Conservation (phyloP, 2,113 vertebrate genomes). For the Machaerirhynchus nigripectus region DNA sequence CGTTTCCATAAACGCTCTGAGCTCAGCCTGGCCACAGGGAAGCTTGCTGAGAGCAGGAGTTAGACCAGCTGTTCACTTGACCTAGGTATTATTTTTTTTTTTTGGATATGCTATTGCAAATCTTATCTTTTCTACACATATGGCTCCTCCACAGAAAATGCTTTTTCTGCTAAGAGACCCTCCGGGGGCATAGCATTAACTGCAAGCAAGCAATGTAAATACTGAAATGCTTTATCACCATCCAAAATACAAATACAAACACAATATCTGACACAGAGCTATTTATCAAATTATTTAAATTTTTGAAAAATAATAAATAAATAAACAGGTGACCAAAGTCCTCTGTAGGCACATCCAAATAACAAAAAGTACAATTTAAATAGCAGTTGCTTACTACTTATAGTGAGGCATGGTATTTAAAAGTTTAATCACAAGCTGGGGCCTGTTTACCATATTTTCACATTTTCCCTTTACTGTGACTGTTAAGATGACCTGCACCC, state of each 20-base stretch:
- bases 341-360: background rate
- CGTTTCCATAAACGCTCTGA: background rate
- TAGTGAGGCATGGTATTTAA: background rate
- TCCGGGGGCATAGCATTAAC: background rate
- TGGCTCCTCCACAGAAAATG: background rate
- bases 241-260: constrained; percentile 4
- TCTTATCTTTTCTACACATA: constrained; percentile 46
- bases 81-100: background rate
- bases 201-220: constrained; percentile 17
- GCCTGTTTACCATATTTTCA: background rate
- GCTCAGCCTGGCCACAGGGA: background rate
- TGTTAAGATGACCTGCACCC: background rate
- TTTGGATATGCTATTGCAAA: background rate
- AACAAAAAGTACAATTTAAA: background rate
- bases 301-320: too few species aligned
- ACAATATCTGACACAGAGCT: background rate
- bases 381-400: background rate
- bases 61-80: background rate
- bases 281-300: background rate
- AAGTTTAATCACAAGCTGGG: background rate
- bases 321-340: background rate
- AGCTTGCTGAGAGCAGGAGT: background rate
- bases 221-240: background rate
- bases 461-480: background rate
- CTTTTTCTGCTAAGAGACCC: background rate